Evolutionary conservation across 2,113 vertebrate species (phyloP).

Genomic region (Lontra canadensis): DNA sequence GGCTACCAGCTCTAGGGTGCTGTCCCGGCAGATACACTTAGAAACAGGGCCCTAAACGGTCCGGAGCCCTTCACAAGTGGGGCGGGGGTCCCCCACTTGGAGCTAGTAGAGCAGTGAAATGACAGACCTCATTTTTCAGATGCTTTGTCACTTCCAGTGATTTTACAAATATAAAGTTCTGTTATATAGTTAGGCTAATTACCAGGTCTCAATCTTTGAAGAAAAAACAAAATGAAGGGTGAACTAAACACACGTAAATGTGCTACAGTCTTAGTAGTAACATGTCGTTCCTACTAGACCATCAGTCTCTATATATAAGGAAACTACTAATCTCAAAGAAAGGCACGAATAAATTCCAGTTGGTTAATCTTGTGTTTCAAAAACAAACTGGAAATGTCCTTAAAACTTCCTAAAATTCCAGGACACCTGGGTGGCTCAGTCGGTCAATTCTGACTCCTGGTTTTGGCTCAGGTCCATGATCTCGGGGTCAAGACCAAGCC

Average conservation of each 20-base stretch:
- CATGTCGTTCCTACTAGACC: not conserved
- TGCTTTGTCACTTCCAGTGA: not conserved
- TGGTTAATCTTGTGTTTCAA: not conserved
- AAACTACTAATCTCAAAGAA: not conserved
- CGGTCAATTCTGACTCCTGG: not conserved
- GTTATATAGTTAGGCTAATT: not conserved
- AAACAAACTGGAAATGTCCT: not conserved
- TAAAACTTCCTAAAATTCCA: not conserved
- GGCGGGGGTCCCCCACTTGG: not conserved
- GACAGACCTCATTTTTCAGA: not conserved
- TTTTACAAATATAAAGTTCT: not conserved
- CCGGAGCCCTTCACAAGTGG: not conserved
- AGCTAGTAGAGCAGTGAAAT: not conserved
- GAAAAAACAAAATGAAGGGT: not conserved
- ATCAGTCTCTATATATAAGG: not conserved
- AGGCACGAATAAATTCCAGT: not conserved
- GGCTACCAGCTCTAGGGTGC: too few species aligned
- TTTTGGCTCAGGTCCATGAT: not conserved
- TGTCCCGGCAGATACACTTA: not conserved
- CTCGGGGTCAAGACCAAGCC: not conserved
- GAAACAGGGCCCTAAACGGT: not conserved
- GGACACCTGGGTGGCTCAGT: not conserved
- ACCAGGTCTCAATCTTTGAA: not conserved
- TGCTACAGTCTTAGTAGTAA: not conserved
- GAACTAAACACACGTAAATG: not conserved